Evolutionary conservation across 2,113 vertebrate species (phyloP).

Genomic region (Ornithorhynchus anatinus): DNA sequence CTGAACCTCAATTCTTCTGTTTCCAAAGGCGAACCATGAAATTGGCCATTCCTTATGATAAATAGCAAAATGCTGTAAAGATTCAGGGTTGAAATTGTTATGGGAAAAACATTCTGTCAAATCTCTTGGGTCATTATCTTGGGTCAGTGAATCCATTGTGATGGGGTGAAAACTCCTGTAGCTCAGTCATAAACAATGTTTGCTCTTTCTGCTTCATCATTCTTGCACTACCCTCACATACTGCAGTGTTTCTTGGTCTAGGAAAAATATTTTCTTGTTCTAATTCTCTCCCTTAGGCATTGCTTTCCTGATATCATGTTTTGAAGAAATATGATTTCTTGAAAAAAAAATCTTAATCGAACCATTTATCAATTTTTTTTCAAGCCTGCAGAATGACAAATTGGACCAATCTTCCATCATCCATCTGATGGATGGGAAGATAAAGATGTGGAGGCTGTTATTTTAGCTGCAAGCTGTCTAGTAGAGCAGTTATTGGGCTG

Average conservation of each 20-base stretch:
- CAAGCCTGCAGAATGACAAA: constrained; percentile 60
- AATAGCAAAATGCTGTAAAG: constrained; percentile 7
- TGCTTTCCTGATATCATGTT: constrained; percentile 50
- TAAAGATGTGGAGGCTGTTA: constrained; percentile 64
- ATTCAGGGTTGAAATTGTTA: not conserved
- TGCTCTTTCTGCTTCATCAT: not conserved
- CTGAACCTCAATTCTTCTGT: not conserved
- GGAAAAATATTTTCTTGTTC: constrained; percentile 63
- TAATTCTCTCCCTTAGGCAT: constrained; percentile 44
- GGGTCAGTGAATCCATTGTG: not conserved
- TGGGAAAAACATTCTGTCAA: not conserved
- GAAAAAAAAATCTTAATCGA: constrained; percentile 61
- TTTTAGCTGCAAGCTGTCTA: constrained; percentile 65
- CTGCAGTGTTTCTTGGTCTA: constrained; percentile 36
- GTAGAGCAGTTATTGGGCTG: constrained; percentile 56
- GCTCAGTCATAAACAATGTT: not conserved
- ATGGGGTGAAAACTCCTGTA: not conserved
- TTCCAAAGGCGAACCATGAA: no score
- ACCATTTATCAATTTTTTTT: constrained; percentile 66
- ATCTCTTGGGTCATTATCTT: not conserved
- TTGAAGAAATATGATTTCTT: constrained; percentile 53
- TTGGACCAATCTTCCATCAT: constrained; percentile 46
- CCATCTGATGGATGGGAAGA: constrained; percentile 63
- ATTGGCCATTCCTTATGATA: not conserved
- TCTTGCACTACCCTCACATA: not conserved